Conservation (phyloP, 2,113 vertebrate species). For the Phaethon lepturus region DNA sequence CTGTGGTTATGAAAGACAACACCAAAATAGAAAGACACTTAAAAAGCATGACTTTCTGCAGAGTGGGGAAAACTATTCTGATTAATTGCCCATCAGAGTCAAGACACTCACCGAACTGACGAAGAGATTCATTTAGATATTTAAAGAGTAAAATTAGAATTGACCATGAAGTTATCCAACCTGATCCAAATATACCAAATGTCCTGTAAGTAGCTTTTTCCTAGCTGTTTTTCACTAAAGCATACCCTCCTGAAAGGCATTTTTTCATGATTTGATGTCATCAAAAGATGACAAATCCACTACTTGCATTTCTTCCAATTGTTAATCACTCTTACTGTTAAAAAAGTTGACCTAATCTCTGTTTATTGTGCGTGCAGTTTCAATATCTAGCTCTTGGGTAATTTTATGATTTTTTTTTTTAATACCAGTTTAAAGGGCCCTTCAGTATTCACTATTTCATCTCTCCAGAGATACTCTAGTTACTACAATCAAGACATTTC, state of each 20-base stretch:
- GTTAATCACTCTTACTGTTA: not conserved
- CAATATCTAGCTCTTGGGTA: not conserved
- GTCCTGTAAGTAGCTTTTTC: not conserved
- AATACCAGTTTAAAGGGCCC: not conserved
- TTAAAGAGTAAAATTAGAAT: not conserved
- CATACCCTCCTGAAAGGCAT: rapidly evolving
- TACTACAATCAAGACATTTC: not conserved
- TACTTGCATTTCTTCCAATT: not conserved
- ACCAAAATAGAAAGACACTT: not conserved
- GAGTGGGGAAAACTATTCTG: not conserved
- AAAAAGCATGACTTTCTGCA: not conserved
- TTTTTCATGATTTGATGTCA: not conserved
- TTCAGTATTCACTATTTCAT: not conserved
- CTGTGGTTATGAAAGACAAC: not conserved
- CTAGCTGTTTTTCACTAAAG: not conserved
- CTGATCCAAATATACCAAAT: not conserved
- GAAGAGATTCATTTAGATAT: not conserved
- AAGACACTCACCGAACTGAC: not conserved
- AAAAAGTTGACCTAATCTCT: not conserved
- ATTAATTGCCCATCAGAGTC: rapidly evolving
- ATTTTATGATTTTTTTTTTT: not conserved
- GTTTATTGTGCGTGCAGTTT: not conserved
- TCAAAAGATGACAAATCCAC: not conserved
- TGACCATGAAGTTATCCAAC: not conserved
- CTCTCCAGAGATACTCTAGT: not conserved